Evolutionary conservation across 1,140 invertebrate genomes (phyloP).

Genomic region (Zaprionus tsacasi): DNA sequence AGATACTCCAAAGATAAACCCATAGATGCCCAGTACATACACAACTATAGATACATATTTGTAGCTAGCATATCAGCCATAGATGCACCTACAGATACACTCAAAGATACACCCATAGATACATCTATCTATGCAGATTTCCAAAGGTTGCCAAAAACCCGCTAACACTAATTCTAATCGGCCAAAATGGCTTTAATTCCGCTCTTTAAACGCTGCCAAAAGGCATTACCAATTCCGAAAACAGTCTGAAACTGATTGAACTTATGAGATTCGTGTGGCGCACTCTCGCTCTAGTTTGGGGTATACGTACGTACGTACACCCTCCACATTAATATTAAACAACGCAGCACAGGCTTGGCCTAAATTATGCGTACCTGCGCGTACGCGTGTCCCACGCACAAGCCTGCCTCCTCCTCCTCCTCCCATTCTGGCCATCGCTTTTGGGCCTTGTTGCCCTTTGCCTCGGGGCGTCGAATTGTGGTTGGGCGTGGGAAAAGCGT

Average conservation of each 20-base stretch:
- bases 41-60: no score
- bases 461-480: not conserved
- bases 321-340: not conserved
- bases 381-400: constrained; percentile 1
- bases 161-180: constrained; percentile 60
- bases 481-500: constrained; percentile 32
- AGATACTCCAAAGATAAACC: no score
- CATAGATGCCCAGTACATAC: no score
- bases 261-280: constrained; percentile 2
- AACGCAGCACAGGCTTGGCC: not conserved
- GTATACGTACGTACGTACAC: no score
- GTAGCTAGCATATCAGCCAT: no score
- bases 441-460: constrained; percentile 19
- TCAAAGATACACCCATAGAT: no score
- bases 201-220: not conserved
- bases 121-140: not conserved
- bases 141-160: not conserved
- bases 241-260: constrained; percentile 15
- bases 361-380: constrained; percentile 17
- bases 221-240: not conserved
- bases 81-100: no score
- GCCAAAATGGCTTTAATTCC: constrained; percentile 5
- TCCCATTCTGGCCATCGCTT: no score
- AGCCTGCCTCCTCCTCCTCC: not conserved
- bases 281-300: not conserved